Conservation (phyloP, 2,888 invertebrate species). For the Podotricha telesiphe region DNA sequence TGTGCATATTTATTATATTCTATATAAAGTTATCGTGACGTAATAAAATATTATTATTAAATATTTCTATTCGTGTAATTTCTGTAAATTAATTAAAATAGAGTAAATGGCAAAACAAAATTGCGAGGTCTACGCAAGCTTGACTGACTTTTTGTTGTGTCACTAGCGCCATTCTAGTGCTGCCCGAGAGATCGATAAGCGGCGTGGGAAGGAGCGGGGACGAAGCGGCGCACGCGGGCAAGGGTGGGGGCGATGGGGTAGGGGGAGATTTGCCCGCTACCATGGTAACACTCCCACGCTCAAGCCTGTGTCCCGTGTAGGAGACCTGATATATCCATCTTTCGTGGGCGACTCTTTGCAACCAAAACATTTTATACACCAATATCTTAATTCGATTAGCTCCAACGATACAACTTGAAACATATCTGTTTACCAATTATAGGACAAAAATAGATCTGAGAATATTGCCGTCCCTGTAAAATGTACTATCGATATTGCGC, state of each 20-base stretch:
- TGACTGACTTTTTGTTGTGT: conserved; percentile 47
- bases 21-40: background rate
- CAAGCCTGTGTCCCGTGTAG: conserved; percentile 57
- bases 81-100: background rate
- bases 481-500: conserved; percentile 12
- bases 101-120: conserved; percentile 24
- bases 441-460: conserved; percentile 25
- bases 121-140: conserved; percentile 38
- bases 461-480: background rate
- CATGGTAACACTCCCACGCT: conserved; percentile 79
- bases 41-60: background rate
- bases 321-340: conserved; percentile 63
- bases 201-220: conserved; percentile 38
- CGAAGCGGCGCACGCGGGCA: conserved; percentile 28
- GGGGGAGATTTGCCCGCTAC: conserved; percentile 54
- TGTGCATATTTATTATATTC: too few relatives aligned
- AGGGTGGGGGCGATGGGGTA: conserved; percentile 24
- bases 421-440: conserved; percentile 24
- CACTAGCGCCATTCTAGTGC: conserved; percentile 42
- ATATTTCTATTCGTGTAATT: background rate
- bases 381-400: conserved; percentile 27
- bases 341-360: conserved; percentile 60
- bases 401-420: conserved; percentile 8
- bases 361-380: conserved; percentile 34
- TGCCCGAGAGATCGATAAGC: conserved; percentile 49